A percentile compares a stretch with the other conserved stretches of the same genome.
Evolutionary conservation across 2,888 invertebrate species (phyloP).

Genomic region (Gisinianus flammeolus): DNA sequence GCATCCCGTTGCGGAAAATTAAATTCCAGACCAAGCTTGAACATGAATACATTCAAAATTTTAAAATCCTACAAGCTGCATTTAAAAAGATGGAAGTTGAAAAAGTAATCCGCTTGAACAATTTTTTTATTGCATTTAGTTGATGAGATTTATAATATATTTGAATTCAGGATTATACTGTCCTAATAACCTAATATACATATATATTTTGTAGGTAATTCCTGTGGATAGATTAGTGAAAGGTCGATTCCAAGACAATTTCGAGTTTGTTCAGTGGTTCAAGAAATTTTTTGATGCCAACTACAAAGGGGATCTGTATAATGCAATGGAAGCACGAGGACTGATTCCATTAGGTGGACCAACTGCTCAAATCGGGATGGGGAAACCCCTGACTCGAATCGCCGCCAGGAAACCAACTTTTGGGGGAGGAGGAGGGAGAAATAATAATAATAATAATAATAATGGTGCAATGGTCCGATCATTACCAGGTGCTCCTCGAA

Average conservation of each 20-base stretch:
- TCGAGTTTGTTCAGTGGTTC: constrained; percentile 99
- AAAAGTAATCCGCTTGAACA: constrained; percentile 82
- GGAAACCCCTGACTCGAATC: constrained; percentile 49
- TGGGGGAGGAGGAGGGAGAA: not conserved
- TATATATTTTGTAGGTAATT: constrained; percentile 77
- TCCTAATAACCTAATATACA: constrained; percentile 43
- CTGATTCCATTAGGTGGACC: constrained; percentile 80
- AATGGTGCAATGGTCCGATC: constrained; percentile 48
- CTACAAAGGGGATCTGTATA: constrained; percentile 96
- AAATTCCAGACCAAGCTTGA: constrained; percentile 98
- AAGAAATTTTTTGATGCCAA: constrained; percentile 99
- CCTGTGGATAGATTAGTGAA: constrained; percentile 99
- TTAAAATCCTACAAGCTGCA: constrained; percentile 94
- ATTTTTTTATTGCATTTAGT: not conserved
- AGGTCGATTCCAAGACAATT: constrained; percentile 99
- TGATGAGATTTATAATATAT: too few relatives aligned
- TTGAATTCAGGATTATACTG: too few relatives aligned
- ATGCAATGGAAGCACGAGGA: constrained; percentile 85
- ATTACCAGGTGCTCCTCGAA: constrained; percentile 36
- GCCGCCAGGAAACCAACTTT: constrained; percentile 43
- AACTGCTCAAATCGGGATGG: constrained; percentile 51
- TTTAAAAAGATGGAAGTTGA: constrained; percentile 98
- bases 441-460: constrained; percentile 20
- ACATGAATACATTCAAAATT: constrained; percentile 99
- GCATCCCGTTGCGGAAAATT: constrained; percentile 78